Evolutionary conservation across 2,888 invertebrate species (phyloP), one percentile per base, ranked within the genome.

Genomic region (Choristoneura rosaceana): DNA sequence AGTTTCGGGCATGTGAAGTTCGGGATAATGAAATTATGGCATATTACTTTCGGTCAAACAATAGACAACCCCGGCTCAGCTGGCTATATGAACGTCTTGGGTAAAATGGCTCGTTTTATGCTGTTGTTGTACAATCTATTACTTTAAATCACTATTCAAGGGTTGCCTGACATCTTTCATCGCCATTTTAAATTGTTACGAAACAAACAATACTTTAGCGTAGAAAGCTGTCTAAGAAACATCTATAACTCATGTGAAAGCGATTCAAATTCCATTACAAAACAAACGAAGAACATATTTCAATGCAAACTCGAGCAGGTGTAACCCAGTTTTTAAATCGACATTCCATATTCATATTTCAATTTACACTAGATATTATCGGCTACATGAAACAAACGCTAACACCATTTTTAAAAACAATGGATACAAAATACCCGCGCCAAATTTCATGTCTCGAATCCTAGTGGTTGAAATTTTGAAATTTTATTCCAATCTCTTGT

Each of bases 281-380:
- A 25, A 55, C 12, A 17, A 55, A 25, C 25, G 12, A 55, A 55
- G 17, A 9, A 12, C 55, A 55, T 55, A 3, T 38, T 59, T 34
- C n/a, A n/a, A n/a, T 59, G 8, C 34, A 17, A 15, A 59, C 33
- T 8, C n/a, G n/a, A 4, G 58, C 71, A 67, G 71, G 71, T 71
- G 71, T 41, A 41, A 41, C 67, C 71, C 47, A 62, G 62, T 63
- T 71, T 63, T 8, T n/a, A 45, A 67, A 55, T 15, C 43, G 15
- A 7, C 71, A 62, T 71, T 41, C 55, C 45, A 55, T 52, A 62
- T 66, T 67, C 52, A 71, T 66, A 67, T 67, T 61, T 71, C 67
- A 55, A 7, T 61, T 67, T 25, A 62, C 67, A 62, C 62, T 38
- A 67, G n/a, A 67, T 38, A 67, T 71, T 71, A 71, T 62, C 67